Conservation (phyloP, 2,113 vertebrate genomes). For the Aegithalos caudatus region DNA sequence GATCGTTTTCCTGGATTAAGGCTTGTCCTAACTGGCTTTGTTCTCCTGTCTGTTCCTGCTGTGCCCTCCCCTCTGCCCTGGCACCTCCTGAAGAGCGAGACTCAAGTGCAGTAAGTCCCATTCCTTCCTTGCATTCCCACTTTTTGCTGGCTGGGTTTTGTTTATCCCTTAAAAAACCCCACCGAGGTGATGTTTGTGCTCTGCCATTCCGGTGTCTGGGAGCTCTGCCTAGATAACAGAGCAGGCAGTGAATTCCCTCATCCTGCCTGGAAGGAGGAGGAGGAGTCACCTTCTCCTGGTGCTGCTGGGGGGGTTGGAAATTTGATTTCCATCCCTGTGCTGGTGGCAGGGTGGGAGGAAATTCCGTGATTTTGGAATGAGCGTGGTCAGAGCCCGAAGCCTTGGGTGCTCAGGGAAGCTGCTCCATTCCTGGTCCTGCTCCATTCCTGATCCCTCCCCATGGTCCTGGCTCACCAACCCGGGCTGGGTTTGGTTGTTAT, state of each 20-base stretch:
- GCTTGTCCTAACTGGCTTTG: background rate
- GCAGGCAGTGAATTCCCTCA: background rate
- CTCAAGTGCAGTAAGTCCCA: constrained; percentile 87
- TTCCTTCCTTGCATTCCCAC: background rate
- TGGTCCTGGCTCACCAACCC: constrained; percentile 76
- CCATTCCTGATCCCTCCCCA: constrained; percentile 17
- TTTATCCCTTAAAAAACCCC: background rate
- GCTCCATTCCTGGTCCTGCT: constrained; percentile 71
- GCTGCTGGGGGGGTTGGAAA: constrained; percentile 1
- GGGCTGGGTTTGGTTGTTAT: constrained; percentile 69
- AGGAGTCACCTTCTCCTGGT: background rate
- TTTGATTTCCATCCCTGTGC: constrained; percentile 55
- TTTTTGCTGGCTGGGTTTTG: background rate
- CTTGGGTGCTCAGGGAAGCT: constrained; percentile 65
- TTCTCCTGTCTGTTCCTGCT: background rate
- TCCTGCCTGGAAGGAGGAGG: background rate
- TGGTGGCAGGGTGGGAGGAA: constrained; percentile 49
- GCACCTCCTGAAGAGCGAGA: constrained; percentile 81
- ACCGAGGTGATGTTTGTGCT: too few relatives aligned
- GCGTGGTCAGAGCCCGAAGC: constrained; percentile 74
- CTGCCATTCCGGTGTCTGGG: too few relatives aligned
- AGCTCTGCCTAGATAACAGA: too few relatives aligned
- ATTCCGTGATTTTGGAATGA: constrained; percentile 6
- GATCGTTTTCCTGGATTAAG: background rate
- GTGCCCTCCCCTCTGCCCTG: background rate